A percentile compares a stretch with the other conserved stretches of the same genome.
These are phyloP conservation scores for Dallia pectoralis DNA, from an alignment of 2,797 vertebrate genomes.

Conservation along the genomic window DNA sequence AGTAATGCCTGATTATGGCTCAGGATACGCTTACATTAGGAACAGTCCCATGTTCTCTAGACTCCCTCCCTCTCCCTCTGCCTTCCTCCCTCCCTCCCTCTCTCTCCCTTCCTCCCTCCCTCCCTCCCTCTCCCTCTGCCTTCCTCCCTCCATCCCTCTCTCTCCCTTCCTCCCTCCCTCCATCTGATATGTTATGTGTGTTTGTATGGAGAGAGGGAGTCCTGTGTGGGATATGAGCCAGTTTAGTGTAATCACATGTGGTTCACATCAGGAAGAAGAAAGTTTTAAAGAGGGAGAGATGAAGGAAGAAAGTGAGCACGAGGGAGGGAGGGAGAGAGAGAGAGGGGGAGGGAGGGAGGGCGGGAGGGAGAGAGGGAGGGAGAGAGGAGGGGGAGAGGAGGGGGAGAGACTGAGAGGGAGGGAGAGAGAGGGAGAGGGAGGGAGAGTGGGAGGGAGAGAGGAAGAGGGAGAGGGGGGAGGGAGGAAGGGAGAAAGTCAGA, in stretches of 20 bases:
- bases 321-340: background rate
- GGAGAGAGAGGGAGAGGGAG: background rate
- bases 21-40: slow-evolving; percentile 4
- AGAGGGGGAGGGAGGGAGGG: background rate
- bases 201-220: slow-evolving; percentile 10
- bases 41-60: slow-evolving; percentile 29
- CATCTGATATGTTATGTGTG: slow-evolving; percentile 11
- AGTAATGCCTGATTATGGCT: slow-evolving; percentile 11
- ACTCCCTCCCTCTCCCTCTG: slow-evolving; percentile 37
- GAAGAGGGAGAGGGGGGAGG: background rate
- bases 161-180: slow-evolving; percentile 8
- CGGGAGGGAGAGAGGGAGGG: background rate
- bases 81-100: background rate
- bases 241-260: slow-evolving; percentile 50
- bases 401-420: background rate
- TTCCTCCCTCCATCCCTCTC: too few relatives aligned
- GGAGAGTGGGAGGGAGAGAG: background rate
- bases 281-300: background rate
- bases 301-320: too few relatives aligned
- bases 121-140: background rate
- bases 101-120: slow-evolving; percentile 10
- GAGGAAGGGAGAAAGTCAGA: background rate
- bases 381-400: background rate
- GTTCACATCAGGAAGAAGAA: slow-evolving; percentile 58
- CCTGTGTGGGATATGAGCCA: background rate